phyloP scores from a whole-genome alignment of 2,797 vertebrate genomes.

The Liparis tanakae region DNA sequence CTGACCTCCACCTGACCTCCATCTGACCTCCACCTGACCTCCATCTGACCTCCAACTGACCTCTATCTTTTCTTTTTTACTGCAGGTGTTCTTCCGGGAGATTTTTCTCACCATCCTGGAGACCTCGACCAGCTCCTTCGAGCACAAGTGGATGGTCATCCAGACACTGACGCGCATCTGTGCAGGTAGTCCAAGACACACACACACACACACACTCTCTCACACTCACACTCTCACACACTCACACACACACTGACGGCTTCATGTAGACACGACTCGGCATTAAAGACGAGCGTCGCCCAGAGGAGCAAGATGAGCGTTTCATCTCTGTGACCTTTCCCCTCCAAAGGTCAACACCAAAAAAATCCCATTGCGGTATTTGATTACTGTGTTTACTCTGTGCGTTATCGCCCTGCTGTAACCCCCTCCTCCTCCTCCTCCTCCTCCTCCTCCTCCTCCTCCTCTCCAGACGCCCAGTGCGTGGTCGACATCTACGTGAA shows the following conservation, averaged over 20 bases:
- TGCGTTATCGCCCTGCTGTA: background rate
- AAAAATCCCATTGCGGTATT: background rate
- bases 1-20: background rate
- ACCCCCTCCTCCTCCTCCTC: background rate
- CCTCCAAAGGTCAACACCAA: background rate
- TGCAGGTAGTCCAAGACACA: slow-evolving; percentile 84
- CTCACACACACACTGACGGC: background rate
- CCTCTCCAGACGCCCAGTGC: slow-evolving; percentile 92
- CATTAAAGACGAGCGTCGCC: background rate
- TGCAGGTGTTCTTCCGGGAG: slow-evolving; percentile 97
- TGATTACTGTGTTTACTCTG: background rate
- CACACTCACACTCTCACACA: background rate
- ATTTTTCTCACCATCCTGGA: slow-evolving; percentile 98
- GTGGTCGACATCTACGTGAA: slow-evolving; percentile 99
- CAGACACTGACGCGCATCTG: slow-evolving; percentile 98
- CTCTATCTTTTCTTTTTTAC: background rate
- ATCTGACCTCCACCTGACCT: too few relatives aligned
- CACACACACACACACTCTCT: background rate
- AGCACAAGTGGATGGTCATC: slow-evolving; percentile 99
- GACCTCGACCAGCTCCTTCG: slow-evolving; percentile 96
- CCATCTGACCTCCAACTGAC: too few relatives aligned
- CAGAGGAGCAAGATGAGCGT: background rate
- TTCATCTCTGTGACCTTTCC: background rate
- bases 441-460: background rate
- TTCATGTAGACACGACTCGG: background rate